Conservation (phyloP, 2,888 invertebrate genomes). For the Perizoma affinitatum region DNA sequence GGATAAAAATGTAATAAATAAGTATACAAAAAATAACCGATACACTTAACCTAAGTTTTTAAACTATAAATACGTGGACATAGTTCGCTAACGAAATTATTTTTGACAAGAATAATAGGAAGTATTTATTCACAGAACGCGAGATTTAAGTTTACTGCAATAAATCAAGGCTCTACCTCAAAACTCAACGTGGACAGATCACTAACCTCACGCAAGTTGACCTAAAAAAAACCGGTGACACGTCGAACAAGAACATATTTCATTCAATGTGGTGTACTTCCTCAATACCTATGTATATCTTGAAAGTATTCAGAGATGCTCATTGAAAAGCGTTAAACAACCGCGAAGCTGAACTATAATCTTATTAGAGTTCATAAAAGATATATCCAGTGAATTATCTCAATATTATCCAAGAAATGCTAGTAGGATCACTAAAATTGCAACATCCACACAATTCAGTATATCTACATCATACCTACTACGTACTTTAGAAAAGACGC, state of each 20-base stretch:
- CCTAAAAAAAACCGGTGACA: not conserved
- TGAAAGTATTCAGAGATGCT: too few relatives aligned
- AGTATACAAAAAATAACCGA: slow-evolving; percentile 3
- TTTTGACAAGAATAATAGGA: slow-evolving; percentile 5
- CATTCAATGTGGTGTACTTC: too few relatives aligned
- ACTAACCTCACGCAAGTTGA: too few relatives aligned
- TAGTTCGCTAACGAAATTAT: slow-evolving; percentile 8
- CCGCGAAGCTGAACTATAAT: slow-evolving; percentile 43
- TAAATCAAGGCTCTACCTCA: too few relatives aligned
- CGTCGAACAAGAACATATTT: not conserved
- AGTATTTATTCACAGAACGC: slow-evolving; percentile 2
- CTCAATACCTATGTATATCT: too few relatives aligned
- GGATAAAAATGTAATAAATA: slow-evolving; percentile 2
- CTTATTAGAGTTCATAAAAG: slow-evolving; percentile 42
- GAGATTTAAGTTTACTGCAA: slow-evolving; percentile 18
- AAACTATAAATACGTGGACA: slow-evolving; percentile 4
- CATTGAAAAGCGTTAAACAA: slow-evolving; percentile 1
- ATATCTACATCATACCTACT: slow-evolving; percentile 43
- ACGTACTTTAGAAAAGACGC: slow-evolving; percentile 35
- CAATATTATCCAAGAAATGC: too few relatives aligned
- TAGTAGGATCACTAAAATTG: not conserved
- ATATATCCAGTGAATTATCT: not conserved
- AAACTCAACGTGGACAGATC: too few relatives aligned
- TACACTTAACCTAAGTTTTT: slow-evolving; percentile 5
- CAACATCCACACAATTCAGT: slow-evolving; percentile 39